Conservation (phyloP, 1,140 invertebrate species). For the Platyscapa corneri region DNA sequence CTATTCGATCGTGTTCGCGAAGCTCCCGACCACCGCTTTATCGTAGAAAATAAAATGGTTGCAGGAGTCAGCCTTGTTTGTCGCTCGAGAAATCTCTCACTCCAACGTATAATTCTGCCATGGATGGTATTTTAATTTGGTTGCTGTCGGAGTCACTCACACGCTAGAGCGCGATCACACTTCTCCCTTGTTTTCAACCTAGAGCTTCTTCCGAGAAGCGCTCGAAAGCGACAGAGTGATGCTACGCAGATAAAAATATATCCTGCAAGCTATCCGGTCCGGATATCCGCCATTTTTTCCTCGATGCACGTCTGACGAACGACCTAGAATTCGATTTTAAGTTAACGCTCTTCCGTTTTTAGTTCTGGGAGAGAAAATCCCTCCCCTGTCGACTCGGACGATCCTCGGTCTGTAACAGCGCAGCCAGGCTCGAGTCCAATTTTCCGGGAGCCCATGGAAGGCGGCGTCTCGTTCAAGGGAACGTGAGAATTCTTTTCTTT, state of each 20-base stretch:
- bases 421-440: background rate
- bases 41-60: background rate
- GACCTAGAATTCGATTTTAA: background rate
- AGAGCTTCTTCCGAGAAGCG: constrained; percentile 28
- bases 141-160: constrained; percentile 8
- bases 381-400: background rate
- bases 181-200: background rate
- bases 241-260: constrained; percentile 33
- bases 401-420: background rate
- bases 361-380: background rate
- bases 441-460: constrained; percentile 13
- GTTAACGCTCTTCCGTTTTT: background rate
- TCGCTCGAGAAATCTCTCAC: constrained; percentile 25
- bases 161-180: background rate
- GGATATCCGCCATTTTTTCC: constrained; percentile 53
- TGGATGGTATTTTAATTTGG: constrained; percentile 47
- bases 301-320: background rate
- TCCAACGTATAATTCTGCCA: constrained; percentile 21
- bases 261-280: constrained; percentile 20
- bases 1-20: background rate
- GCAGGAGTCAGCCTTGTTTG: background rate
- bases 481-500: constrained; percentile 37
- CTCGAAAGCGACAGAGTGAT: constrained; percentile 33
- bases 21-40: background rate
- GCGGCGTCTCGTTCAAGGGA: background rate